Percentiles rank a stretch among this genome's conserved stretches.
phyloP scores from a whole-genome alignment of 2,113 vertebrate genomes.

The Aegypius monachus region DNA sequence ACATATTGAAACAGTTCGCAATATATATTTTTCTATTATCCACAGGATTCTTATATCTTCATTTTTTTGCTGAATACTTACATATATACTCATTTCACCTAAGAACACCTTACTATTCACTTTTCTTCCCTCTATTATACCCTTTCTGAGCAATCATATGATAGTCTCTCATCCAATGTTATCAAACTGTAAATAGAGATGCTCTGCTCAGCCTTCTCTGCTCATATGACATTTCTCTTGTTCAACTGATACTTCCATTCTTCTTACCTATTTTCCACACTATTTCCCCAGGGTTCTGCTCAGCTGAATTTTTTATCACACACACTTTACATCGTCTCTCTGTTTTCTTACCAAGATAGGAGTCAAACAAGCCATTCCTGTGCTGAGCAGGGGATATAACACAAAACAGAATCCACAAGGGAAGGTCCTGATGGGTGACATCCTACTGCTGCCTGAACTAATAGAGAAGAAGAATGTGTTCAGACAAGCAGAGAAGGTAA shows the following conservation, averaged over 20 bases:
- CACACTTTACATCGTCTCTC: background rate
- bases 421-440: background rate
- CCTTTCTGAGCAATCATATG: background rate
- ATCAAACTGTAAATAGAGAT: background rate
- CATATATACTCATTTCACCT: background rate
- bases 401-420: background rate
- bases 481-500: slow-evolving; percentile 34
- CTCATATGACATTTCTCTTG: background rate
- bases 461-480: slow-evolving; percentile 24
- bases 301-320: background rate
- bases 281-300: slow-evolving; percentile 6
- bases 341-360: background rate
- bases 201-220: background rate
- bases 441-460: slow-evolving; percentile 5
- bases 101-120: background rate
- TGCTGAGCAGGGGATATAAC: background rate
- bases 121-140: background rate
- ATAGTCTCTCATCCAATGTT: background rate
- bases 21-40: background rate
- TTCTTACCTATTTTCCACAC: background rate
- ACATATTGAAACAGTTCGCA: background rate
- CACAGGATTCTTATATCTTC: background rate
- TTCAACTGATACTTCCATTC: background rate
- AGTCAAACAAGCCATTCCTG: background rate
- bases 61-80: background rate